Conservation (phyloP, 1,140 invertebrate species). For the Limonius californicus region DNA sequence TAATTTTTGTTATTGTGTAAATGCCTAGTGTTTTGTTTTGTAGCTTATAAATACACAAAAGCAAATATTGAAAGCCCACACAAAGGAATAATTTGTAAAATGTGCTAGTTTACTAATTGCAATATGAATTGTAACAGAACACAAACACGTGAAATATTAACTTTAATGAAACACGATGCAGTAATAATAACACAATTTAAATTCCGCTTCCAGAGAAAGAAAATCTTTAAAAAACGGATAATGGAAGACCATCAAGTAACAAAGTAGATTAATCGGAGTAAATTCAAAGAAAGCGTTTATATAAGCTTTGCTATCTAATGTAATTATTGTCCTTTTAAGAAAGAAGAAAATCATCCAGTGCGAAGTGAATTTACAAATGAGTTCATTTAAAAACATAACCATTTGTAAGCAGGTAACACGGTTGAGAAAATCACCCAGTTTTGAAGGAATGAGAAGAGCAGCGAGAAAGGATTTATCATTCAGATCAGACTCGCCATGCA, state of each 20-base stretch:
- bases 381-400: slow-evolving; percentile 31
- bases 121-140: too few relatives aligned
- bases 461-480: slow-evolving; percentile 3
- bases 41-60: too few relatives aligned
- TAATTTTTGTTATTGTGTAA: too few relatives aligned
- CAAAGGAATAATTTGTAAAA: too few relatives aligned
- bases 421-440: slow-evolving; percentile 8
- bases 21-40: too few relatives aligned
- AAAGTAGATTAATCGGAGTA: slow-evolving; percentile 14
- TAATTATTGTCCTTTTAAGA: slow-evolving; percentile 27
- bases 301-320: slow-evolving; percentile 30
- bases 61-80: too few relatives aligned
- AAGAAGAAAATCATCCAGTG: neutral
- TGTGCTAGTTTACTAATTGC: too few relatives aligned
- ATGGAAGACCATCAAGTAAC: slow-evolving; percentile 14
- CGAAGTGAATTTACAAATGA: slow-evolving; percentile 26
- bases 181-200: too few relatives aligned
- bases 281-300: slow-evolving; percentile 20
- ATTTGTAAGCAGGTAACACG: slow-evolving; percentile 27
- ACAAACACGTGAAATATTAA: too few relatives aligned
- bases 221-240: slow-evolving; percentile 4
- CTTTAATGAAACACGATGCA: too few relatives aligned
- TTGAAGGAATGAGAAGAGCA: neutral
- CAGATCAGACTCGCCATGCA: neutral
- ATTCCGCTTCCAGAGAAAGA: neutral